phyloP scores from a whole-genome alignment of 2,113 vertebrate genomes.

The Speoplatyrhinus poulsoni region DNA sequence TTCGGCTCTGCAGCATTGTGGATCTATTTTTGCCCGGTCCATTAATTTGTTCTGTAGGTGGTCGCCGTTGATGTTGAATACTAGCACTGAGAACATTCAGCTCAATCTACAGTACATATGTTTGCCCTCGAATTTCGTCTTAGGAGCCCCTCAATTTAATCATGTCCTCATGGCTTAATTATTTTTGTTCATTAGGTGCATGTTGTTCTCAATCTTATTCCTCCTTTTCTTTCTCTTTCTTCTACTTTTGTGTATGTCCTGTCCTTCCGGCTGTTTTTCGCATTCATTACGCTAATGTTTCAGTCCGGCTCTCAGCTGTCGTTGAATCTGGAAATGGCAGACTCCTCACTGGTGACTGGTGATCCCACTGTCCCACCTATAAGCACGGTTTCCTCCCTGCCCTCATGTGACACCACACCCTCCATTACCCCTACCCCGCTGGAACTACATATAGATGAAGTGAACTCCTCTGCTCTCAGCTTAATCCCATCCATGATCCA shows the following conservation, averaged over 20 bases:
- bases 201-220: constrained; percentile 40
- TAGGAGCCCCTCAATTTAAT: not conserved
- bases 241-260: constrained; percentile 54
- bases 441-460: constrained; percentile 71
- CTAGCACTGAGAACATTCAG: not conserved
- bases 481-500: constrained; percentile 40
- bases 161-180: not conserved
- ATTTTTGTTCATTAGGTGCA: not conserved
- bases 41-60: not conserved
- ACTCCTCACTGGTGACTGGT: constrained; percentile 21
- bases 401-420: constrained; percentile 33
- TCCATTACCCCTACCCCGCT: constrained; percentile 37
- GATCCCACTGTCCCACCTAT: constrained; percentile 24
- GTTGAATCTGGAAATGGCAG: constrained; percentile 71
- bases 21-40: not conserved
- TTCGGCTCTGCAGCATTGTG: not conserved
- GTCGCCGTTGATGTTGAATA: not conserved
- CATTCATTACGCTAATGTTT: constrained; percentile 31
- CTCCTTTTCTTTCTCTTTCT: constrained; percentile 54
- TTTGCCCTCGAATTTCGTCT: too few species aligned
- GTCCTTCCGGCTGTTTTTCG: constrained; percentile 29
- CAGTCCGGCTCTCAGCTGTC: constrained; percentile 85
- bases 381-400: constrained; percentile 15
- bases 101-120: too few species aligned
- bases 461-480: constrained; percentile 41